Base-by-base conservation (phyloP, 2,888 invertebrate genomes). In the Thecophora atra region DNA sequence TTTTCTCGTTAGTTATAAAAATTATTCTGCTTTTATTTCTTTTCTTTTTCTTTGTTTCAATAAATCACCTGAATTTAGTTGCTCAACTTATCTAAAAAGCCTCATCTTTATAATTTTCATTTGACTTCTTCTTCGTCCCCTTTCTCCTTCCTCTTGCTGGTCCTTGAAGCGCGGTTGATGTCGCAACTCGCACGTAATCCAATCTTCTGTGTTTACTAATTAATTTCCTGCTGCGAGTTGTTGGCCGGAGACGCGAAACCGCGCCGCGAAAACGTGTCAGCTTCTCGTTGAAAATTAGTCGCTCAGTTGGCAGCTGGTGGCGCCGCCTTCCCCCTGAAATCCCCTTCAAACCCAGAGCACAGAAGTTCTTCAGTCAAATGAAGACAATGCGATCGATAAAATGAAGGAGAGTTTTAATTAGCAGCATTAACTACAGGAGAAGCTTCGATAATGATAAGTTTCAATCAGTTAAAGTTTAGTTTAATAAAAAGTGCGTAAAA, bases 171-270 rank as follows among this genome's bases (percentile, higher is more conserved):
- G 11, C 37, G 11, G 42, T 11, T 44, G 21, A 42, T 44, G 19
- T 19, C 19, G 47, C 24, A 15, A 13, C 47, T 21, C 44, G 24
- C 64, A 44, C 51, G 51, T 47, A 51, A 47, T 51, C 7, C 51
- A 64, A 51, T 64, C 64, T 64, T 26, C 28, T 26, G 47, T 64
- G 26, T 26, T 11, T 26, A 26, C 47, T 64, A 51, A 64, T 64
- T 64, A 64, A 64, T 51, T 47, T 64, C 64, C 64, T 17, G 64
- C 64, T 51, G 64, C 26, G 64, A 47, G 64, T 7, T 47, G 26
- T 24, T 44, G 15, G 24, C 47, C 13, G 15, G 26, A 24, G n/a
- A 13, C 21, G 24, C 63, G 24, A n/a, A n/a, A n/a, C n/a, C n/a
- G n/a, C n/a, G n/a, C n/a, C n/a, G 54, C 11, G 54, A 19, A 19